These are phyloP conservation scores for Gymnothorax reevesii DNA, from an alignment of 2,797 vertebrate genomes.

Conservation along the genomic window DNA sequence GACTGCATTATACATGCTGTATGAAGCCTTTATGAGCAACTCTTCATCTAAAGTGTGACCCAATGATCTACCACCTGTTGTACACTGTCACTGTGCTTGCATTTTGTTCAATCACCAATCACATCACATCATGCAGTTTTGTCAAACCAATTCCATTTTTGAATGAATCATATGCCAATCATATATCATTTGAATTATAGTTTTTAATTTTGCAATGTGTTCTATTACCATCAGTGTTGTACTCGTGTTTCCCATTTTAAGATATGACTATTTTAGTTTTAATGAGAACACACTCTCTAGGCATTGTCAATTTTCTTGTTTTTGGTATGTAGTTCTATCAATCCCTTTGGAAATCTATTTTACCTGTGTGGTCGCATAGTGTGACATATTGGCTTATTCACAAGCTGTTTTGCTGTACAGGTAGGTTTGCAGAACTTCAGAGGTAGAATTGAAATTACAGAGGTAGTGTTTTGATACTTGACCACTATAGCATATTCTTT, in stretches of 20 bases:
- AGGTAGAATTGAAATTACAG: constrained; percentile 9
- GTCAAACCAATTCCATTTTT: background rate
- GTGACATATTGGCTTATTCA: background rate
- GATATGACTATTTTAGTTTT: background rate
- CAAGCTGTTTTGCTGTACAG: background rate
- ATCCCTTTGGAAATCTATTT: background rate
- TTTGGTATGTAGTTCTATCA: background rate
- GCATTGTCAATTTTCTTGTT: background rate
- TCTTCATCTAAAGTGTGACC: too few relatives aligned
- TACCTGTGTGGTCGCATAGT: background rate
- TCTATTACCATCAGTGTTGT: background rate
- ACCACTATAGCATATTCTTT: background rate
- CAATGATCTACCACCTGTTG: background rate
- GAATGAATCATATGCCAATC: background rate
- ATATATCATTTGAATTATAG: background rate
- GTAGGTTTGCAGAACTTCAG: constrained; percentile 12
- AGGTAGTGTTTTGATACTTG: constrained; percentile 30
- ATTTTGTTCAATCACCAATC: background rate
- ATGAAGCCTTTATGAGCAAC: too few relatives aligned
- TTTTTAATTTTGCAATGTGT: background rate
- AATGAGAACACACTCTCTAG: background rate
- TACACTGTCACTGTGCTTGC: background rate
- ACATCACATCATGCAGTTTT: background rate
- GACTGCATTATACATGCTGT: too few relatives aligned
- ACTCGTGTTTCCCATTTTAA: background rate